Evolutionary conservation across 1,140 invertebrate genomes (phyloP).

Genomic region (Hyphantria cunea): DNA sequence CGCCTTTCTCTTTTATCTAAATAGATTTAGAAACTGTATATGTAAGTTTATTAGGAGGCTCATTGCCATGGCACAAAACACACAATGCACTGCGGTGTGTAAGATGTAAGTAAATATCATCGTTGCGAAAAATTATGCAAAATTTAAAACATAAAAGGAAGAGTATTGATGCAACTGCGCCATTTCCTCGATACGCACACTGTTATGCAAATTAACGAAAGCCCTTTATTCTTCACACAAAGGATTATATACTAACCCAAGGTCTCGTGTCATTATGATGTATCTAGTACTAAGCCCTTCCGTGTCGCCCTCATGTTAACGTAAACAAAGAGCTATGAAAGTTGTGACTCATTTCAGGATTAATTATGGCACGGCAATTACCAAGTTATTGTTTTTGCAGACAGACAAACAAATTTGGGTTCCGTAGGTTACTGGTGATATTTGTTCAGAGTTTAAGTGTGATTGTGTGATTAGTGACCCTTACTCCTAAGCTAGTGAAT

Average conservation of each 20-base stretch:
- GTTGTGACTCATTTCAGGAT: slow-evolving; percentile 50
- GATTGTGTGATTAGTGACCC: too few species aligned
- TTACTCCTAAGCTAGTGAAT: too few species aligned
- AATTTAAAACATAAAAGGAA: not conserved
- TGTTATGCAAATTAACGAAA: slow-evolving; percentile 6
- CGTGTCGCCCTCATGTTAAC: slow-evolving; percentile 6
- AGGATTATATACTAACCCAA: slow-evolving; percentile 14
- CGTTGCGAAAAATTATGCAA: not conserved
- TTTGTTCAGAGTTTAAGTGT: too few species aligned
- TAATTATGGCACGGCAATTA: slow-evolving; percentile 61
- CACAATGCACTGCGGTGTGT: too few species aligned
- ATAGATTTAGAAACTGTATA: too few species aligned
- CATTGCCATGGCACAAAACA: too few species aligned
- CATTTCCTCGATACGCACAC: not conserved
- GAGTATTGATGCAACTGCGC: too few species aligned
- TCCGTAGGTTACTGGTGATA: too few species aligned
- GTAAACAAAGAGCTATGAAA: slow-evolving; percentile 49
- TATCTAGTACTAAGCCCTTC: slow-evolving; percentile 30
- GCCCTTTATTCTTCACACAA: slow-evolving; percentile 20
- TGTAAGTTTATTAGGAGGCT: too few species aligned
- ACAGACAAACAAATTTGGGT: slow-evolving; percentile 44
- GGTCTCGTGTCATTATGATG: slow-evolving; percentile 17
- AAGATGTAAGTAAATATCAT: too few species aligned
- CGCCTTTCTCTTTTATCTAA: too few species aligned
- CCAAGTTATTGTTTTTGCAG: slow-evolving; percentile 42